Conservation (phyloP, 2,113 vertebrate genomes). For the Odocoileus hemionus region DNA sequence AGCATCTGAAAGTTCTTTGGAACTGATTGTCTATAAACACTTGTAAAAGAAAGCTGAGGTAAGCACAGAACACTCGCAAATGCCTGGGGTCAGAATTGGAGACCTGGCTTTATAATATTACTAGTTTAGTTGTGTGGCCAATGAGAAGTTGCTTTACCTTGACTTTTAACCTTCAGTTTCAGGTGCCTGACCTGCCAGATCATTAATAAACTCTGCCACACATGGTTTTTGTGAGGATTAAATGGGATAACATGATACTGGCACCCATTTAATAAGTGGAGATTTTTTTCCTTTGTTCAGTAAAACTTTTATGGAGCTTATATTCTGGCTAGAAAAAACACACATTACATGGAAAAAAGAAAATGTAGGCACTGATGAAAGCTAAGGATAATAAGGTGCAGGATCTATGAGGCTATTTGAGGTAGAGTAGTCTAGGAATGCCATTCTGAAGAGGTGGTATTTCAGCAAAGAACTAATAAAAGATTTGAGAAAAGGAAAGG, state of each 20-base stretch:
- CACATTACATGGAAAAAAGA: neutral
- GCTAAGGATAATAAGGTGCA: neutral
- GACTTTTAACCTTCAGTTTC: conserved; percentile 25
- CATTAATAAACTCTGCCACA: neutral
- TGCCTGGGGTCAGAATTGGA: neutral
- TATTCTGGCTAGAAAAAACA: neutral
- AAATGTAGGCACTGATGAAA: neutral
- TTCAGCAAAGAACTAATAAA: neutral
- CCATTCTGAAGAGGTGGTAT: neutral
- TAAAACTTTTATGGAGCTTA: conserved; percentile 12
- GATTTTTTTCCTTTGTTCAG: neutral
- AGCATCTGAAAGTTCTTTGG: conserved; percentile 17
- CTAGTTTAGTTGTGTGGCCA: neutral
- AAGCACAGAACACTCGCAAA: neutral
- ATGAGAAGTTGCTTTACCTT: neutral
- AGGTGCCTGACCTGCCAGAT: neutral
- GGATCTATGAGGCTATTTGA: neutral
- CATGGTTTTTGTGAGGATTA: neutral
- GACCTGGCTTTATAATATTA: neutral
- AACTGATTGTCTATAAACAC: neutral
- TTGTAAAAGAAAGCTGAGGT: neutral
- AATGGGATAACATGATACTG: neutral
- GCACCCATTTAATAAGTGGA: neutral
- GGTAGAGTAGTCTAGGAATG: neutral
- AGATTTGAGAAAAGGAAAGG: neutral